Percentiles rank a stretch among this genome's conserved stretches.
Evolutionary conservation across 2,797 vertebrate genomes (phyloP).

Genomic region (Austrolebias charrua): DNA sequence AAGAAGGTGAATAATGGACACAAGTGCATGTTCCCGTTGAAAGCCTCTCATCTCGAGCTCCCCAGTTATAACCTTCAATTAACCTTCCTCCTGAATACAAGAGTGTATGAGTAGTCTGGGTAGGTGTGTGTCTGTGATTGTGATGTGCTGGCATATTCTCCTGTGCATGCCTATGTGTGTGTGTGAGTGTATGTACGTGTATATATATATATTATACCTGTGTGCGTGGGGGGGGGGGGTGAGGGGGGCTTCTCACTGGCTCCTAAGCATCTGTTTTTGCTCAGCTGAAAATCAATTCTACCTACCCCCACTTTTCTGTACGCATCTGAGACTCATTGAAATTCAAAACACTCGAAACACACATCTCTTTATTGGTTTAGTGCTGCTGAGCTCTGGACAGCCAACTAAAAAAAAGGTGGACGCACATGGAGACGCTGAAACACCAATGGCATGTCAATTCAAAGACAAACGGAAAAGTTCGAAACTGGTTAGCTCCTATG

Average conservation of each 20-base stretch:
- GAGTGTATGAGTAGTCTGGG: conserved; percentile 49
- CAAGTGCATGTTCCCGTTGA: conserved; percentile 34
- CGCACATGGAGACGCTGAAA: conserved; percentile 8
- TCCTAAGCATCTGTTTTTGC: conserved; percentile 64
- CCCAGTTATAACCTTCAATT: conserved; percentile 77
- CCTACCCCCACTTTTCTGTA: conserved; percentile 36
- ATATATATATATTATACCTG: no score
- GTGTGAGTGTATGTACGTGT: background rate
- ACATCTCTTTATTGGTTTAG: conserved; percentile 65
- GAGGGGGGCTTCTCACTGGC: conserved; percentile 12
- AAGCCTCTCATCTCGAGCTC: conserved; percentile 63
- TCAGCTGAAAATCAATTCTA: conserved; percentile 69
- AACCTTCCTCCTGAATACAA: conserved; percentile 73
- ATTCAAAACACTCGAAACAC: conserved; percentile 66
- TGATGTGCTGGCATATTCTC: conserved; percentile 48
- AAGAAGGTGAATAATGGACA: conserved; percentile 40
- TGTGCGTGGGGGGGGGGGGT: no score
- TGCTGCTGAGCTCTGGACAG: conserved; percentile 39
- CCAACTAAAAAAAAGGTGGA: conserved; percentile 9
- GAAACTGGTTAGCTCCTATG: background rate
- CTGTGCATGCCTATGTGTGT: conserved; percentile 25
- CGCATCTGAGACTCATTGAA: conserved; percentile 60
- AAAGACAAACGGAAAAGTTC: background rate
- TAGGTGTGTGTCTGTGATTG: conserved; percentile 53
- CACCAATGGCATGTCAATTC: conserved; percentile 6